Conservation (phyloP, 2,113 vertebrate genomes). For the Apeltes quadracus region DNA sequence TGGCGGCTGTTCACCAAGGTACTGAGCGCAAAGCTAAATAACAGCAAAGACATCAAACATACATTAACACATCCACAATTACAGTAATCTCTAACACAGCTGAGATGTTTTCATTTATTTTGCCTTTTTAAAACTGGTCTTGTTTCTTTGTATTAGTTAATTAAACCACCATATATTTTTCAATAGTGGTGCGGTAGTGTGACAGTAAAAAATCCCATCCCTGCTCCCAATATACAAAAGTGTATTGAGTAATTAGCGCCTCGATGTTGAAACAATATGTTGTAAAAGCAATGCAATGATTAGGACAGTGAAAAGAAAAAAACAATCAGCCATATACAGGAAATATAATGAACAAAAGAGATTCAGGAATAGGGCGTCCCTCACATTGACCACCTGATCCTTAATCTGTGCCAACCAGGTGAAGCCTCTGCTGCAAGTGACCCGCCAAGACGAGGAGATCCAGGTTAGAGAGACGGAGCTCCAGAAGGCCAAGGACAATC, state of each 20-base stretch:
- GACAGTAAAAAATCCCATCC: not conserved
- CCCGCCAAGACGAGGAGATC: slow-evolving; percentile 91
- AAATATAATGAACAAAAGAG: not conserved
- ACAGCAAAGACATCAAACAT: slow-evolving; percentile 1
- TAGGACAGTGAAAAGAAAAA: not conserved
- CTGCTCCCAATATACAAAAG: not conserved
- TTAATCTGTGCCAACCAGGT: slow-evolving; percentile 76
- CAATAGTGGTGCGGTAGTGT: not conserved
- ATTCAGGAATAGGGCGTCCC: not conserved
- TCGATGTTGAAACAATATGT: not conserved
- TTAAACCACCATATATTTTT: not conserved
- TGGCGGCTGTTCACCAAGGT: slow-evolving; percentile 94
- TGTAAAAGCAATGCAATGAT: not conserved
- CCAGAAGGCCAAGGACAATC: slow-evolving; percentile 86
- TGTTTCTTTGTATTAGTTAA: not conserved
- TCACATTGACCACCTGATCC: slow-evolving; percentile 22
- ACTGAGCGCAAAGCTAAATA: slow-evolving; percentile 6
- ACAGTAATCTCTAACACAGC: too few relatives aligned
- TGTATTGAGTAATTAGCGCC: not conserved
- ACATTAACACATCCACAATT: not conserved
- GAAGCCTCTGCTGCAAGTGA: slow-evolving; percentile 91
- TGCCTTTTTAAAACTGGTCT: not conserved
- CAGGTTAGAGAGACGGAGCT: slow-evolving; percentile 85
- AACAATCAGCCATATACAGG: not conserved
- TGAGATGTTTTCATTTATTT: not conserved